phyloP scores from a whole-genome alignment of 2,797 vertebrate species.

The Lacerta viridis region DNA sequence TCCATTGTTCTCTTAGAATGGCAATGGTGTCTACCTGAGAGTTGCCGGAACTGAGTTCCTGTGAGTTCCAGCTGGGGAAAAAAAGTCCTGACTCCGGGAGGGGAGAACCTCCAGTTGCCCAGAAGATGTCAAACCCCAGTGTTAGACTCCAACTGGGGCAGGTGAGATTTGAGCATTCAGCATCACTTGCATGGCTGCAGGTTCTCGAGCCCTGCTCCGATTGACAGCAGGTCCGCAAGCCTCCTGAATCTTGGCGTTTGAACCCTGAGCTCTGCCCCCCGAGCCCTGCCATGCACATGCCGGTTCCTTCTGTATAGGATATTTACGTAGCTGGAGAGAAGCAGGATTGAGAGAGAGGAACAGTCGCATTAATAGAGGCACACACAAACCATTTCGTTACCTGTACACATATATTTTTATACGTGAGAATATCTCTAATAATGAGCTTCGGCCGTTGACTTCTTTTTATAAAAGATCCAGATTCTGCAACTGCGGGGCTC shows the following conservation, averaged over 20 bases:
- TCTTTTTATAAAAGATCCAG: conserved; percentile 25
- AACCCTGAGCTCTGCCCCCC: background rate
- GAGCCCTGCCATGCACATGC: background rate
- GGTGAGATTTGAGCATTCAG: too few relatives aligned
- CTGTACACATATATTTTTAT: conserved; percentile 24
- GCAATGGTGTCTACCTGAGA: too few relatives aligned
- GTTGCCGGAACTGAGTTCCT: too few relatives aligned
- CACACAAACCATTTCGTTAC: background rate
- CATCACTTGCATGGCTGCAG: background rate
- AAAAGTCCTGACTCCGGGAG: too few relatives aligned
- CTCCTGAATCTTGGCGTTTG: background rate
- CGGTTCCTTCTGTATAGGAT: background rate
- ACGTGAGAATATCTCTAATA: background rate
- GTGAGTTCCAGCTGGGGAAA: too few relatives aligned
- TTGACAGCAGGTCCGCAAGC: background rate
- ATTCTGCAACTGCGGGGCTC: background rate
- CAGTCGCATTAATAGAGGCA: background rate
- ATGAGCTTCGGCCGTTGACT: background rate
- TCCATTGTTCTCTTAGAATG: too few relatives aligned
- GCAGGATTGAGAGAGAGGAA: background rate
- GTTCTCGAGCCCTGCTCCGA: background rate
- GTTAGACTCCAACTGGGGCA: too few relatives aligned
- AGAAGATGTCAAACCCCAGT: too few relatives aligned
- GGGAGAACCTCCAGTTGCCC: too few relatives aligned
- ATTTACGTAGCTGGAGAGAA: background rate